Base-by-base conservation (phyloP, 2,888 invertebrate species). In the Hypena proboscidalis region DNA sequence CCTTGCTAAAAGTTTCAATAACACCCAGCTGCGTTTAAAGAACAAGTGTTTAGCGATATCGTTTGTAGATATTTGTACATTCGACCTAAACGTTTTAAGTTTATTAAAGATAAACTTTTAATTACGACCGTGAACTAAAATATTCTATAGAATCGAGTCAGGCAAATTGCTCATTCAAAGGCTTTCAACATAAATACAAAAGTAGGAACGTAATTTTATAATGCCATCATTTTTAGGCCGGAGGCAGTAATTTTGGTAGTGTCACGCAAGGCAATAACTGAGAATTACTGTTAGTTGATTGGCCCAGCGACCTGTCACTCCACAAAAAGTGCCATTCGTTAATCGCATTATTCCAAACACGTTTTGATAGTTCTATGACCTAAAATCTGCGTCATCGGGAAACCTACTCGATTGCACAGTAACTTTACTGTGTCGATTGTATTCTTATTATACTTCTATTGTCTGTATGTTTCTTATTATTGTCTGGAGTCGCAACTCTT, bases 81-180 rank as follows among this genome's bases (percentile, higher is more conserved):
- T 34, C 40, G 39, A 40, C 65, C 37, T 58, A 14, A 40, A 23
- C 34, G 38, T 36, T 44, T 56, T 17, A 8, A 31, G 20, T n/a
- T n/a, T n/a, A n/a, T n/a, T n/a, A 15, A 40, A 38, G 26, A 46
- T 54, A 37, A 38, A 50, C 9, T 32, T 51, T 46, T 11, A 41
- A 44, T 35, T 37, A 30, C 17, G 39, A 31, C 65, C 60, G 34
- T 58, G 41, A 54, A 37, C 41, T 21, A 64, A 43, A 47, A 41
- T 52, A 25, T 48, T 32, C 17, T 41, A 44, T 39, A 39, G 11
- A 45, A 40, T 31, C 34, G 17, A 42, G 60, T 44, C 64, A 41
- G 60, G 40, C 55, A 33, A 53, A 43, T 33, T 25, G 23, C 17
- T 47, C 35, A 26, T 52, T 47, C 9, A 50, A 14, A 30, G 29